These are phyloP conservation scores for Microtus ochrogaster DNA, from an alignment of 2,113 vertebrate species.

Conservation along the genomic window DNA sequence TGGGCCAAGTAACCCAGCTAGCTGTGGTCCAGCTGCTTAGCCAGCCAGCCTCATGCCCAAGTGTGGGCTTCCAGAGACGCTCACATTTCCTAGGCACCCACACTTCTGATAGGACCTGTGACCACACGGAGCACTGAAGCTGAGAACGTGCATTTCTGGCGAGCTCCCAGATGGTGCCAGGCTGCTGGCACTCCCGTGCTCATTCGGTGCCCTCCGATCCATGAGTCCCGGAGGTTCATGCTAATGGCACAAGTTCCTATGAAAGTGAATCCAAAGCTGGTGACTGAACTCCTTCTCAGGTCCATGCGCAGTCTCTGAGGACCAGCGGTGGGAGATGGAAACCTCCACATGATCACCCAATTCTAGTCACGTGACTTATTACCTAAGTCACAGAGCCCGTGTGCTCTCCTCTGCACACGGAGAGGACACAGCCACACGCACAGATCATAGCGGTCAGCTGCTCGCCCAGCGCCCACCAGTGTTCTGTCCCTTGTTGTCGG, in stretches of 20 bases:
- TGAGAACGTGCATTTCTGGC: no score
- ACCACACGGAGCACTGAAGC: not conserved
- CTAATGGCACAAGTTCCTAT: not conserved
- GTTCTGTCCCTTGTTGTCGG: not conserved
- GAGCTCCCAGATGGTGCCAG: not conserved
- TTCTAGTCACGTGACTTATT: not conserved
- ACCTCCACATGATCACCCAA: not conserved
- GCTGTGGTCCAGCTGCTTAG: not conserved
- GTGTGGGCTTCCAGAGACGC: not conserved
- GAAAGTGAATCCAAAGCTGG: not conserved
- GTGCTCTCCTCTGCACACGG: not conserved
- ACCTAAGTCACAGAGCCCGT: not conserved
- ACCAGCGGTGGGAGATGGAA: not conserved
- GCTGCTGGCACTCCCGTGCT: not conserved
- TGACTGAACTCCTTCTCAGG: not conserved
- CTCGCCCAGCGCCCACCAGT: not conserved
- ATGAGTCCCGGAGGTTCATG: not conserved
- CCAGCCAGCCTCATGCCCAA: not conserved
- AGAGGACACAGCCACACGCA: not conserved
- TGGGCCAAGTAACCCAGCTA: not conserved
- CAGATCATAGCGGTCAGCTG: not conserved
- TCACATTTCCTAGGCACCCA: not conserved
- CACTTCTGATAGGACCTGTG: not conserved
- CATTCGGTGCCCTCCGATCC: not conserved
- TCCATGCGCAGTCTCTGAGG: not conserved